phyloP scores from a whole-genome alignment of 2,888 invertebrate genomes.

The Hedya salicella region DNA sequence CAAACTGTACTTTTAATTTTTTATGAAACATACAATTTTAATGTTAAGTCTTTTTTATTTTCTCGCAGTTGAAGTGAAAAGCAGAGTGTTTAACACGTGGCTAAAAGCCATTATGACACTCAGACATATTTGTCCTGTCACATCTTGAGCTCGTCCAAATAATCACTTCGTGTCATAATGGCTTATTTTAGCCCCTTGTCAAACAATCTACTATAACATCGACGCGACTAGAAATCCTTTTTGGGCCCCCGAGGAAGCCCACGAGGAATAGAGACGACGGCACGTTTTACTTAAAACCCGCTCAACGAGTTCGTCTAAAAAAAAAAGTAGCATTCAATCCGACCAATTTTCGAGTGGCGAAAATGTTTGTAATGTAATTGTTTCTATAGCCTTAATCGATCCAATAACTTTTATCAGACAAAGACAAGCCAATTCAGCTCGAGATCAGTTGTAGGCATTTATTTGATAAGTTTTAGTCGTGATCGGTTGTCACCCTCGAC shows the following conservation, averaged over 20 bases:
- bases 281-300: conserved; percentile 34
- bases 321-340: conserved; percentile 33
- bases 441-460: conserved; percentile 1
- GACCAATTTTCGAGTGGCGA: conserved; percentile 20
- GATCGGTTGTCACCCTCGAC: conserved; percentile 6
- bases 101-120: too few relatives aligned
- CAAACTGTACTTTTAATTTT: too few relatives aligned
- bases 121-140: too few relatives aligned
- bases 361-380: neutral
- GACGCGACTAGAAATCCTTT: conserved; percentile 22
- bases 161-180: too few relatives aligned
- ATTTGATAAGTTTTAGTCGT: conserved; percentile 13
- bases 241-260: conserved; percentile 34
- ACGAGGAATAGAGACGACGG: conserved; percentile 20
- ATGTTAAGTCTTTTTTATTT: too few relatives aligned
- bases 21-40: too few relatives aligned
- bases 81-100: too few relatives aligned
- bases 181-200: too few relatives aligned
- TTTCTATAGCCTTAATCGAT: neutral
- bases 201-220: too few relatives aligned
- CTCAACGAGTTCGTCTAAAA: conserved; percentile 36
- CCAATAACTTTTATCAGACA: neutral
- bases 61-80: too few relatives aligned
- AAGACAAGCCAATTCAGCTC: neutral
- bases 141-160: too few relatives aligned